Evolutionary conservation across 2,113 vertebrate species (phyloP).

Genomic region (Poeciliopsis turrubarensis): DNA sequence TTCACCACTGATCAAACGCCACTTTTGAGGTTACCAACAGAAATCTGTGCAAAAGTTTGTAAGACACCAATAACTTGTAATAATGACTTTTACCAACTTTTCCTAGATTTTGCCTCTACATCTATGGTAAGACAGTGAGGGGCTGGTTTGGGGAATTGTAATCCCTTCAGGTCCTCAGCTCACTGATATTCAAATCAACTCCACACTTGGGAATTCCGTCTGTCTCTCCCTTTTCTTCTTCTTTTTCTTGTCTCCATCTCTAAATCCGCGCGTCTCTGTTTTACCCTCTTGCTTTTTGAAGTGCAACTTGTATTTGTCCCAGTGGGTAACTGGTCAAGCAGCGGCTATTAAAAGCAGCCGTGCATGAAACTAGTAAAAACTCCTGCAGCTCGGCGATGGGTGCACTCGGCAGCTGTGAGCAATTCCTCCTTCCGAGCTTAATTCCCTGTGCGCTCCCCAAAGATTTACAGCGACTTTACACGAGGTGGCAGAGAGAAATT

Average conservation of each 20-base stretch:
- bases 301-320: conserved; percentile 37
- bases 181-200: conserved; percentile 12
- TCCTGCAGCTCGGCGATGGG: conserved; percentile 10
- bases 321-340: conserved; percentile 25
- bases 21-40: too few relatives aligned
- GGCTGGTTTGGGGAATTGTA: neutral
- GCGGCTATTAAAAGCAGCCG: conserved; percentile 43
- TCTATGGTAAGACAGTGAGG: neutral
- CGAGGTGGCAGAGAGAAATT: neutral
- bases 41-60: too few relatives aligned
- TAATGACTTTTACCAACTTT: neutral
- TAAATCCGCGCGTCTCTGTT: conserved; percentile 12
- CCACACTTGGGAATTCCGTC: neutral
- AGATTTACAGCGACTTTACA: neutral
- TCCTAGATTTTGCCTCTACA: too few relatives aligned
- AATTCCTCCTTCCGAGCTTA: neutral
- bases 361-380: conserved; percentile 34
- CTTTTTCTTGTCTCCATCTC: neutral
- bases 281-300: conserved; percentile 19
- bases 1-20: too few relatives aligned
- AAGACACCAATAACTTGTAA: neutral
- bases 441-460: neutral
- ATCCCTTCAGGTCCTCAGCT: conserved; percentile 11
- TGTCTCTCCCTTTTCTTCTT: conserved; percentile 1
- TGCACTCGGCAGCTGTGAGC: conserved; percentile 16